Evolutionary conservation across 2,888 invertebrate species (phyloP), one percentile per base, ranked within the genome.

Genomic region (Aspidapion aeneum): DNA sequence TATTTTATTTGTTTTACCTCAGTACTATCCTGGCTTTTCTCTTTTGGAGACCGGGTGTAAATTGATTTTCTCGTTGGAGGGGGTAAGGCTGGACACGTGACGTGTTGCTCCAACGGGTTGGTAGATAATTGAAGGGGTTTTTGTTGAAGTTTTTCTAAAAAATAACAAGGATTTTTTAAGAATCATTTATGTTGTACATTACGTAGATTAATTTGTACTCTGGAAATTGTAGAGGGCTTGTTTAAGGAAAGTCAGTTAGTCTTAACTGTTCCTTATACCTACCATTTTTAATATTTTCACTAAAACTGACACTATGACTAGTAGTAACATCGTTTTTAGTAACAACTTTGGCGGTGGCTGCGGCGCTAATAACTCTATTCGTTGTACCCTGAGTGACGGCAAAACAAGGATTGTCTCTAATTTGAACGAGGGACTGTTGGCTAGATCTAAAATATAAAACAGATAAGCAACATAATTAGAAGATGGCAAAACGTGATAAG

Each of bases 1-100:
- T n/a, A n/a, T n/a, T n/a, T n/a, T n/a, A n/a, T n/a, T n/a, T n/a
- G n/a, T n/a, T n/a, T n/a, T n/a, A 75, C 76, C 51, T 78, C 75
- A 56, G 73, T 74, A 9, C 77, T 76, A 60, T 78, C 78, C 52
- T 75, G 70, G 66, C 77, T 77, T 22, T 68, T 71, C 48, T 75
- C 21, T 56, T 56, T 56, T 3, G 35, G 18, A 52, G 18, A 7
- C n/a, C 54, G 17, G 18, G 18, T 52, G 18, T 52, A 18, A 18
- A 52, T 18, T 16, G 18, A 52, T 52, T 52, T 52, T 18, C 54
- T 52, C 12, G 35, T 7, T 12, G 35, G 35, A 12, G 35, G 35
- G 12, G 35, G 35, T 3, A 35, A 12, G 35, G 12, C 35, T 35
- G 35, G 35, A 35, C 35, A 35, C 5, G 35, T 35, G 35, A 12